Base-by-base conservation (phyloP, 2,797 vertebrate species). In the Nannoperca obscura region DNA sequence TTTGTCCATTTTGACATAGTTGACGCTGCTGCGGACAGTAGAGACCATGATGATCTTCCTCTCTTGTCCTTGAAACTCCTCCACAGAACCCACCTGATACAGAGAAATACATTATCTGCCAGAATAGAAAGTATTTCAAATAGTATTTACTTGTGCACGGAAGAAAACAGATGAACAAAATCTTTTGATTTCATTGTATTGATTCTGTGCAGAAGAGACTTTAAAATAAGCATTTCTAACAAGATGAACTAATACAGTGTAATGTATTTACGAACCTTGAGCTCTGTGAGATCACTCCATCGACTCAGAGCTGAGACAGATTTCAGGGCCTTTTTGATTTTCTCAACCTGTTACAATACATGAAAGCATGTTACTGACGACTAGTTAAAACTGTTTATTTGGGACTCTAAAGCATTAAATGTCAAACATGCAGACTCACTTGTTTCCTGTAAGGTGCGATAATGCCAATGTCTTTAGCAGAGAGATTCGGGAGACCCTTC, bases 61-160 rank as follows among this genome's bases (percentile, higher is more conserved):
- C 81, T 99, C 98, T 80, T 98, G 97, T 42, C 98, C 98, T 92
- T 99, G 98, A 91, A 99, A 99, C 92, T 98, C 95, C 83, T 99
- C 98, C 90, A 99, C 97, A 0, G 96, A 98, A 11, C 97, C 98
- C 86, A 99, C 96, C 98, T 99, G 76, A 73, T 1, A 47, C 15
- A 55, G 14, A 34, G 10, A 30, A 27, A 40, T 0, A 1, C 15
- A 36, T 46, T 30, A 13, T 32, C 42, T 40, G 15, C 1, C 9
- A 69, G 40, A 32, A 8, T 4, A 49, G 34, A n/a, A 42, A 32
- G 13, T 10, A 46, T 14, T 38, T 40, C 12, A 36, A 55, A 46
- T 55, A 4, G 24, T 11, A 27, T 1, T 38, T 38, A 13, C 12
- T 47, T 30, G 2, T 59, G 49, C n/a, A 34, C 4, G 0, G 17